Conservation (phyloP, 2,113 vertebrate genomes). For the Gnathonemus echidnorhynchus region DNA sequence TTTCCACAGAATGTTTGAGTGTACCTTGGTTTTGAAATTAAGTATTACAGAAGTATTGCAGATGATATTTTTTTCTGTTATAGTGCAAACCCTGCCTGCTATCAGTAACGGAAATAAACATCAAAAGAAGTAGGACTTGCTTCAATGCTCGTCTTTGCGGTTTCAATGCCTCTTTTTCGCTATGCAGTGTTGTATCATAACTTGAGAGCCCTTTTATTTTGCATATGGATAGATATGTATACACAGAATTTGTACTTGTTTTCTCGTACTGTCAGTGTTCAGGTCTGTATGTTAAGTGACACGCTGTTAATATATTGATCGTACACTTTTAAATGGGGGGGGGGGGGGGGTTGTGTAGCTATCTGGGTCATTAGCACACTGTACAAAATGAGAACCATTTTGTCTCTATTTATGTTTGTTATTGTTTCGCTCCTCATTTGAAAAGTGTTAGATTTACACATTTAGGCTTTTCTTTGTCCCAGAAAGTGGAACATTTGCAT, state of each 20-base stretch:
- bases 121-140: conserved; percentile 56
- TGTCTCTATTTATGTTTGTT: conserved; percentile 44
- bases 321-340: conserved; percentile 54
- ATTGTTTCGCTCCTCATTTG: conserved; percentile 77
- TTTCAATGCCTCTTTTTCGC: conserved; percentile 74
- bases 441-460: conserved; percentile 52
- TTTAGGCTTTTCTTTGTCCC: conserved; percentile 27
- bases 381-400: conserved; percentile 34
- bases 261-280: conserved; percentile 60
- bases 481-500: conserved; percentile 28
- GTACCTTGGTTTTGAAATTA: conserved; percentile 34
- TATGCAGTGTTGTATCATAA: conserved; percentile 84
- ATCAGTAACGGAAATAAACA: conserved; percentile 53
- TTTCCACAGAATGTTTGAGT: conserved; percentile 44
- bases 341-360: not conserved
- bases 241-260: conserved; percentile 69
- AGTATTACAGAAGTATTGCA: conserved; percentile 34
- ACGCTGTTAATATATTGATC: conserved; percentile 73
- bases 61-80: conserved; percentile 6
- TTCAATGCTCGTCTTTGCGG: conserved; percentile 59
- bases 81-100: conserved; percentile 39
- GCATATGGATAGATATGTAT: conserved; percentile 71
- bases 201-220: conserved; percentile 61
- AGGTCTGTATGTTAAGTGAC: conserved; percentile 54
- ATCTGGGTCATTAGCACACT: conserved; percentile 65